Evolutionary conservation across 2,797 vertebrate genomes (phyloP), one percentile per base, ranked within the genome.

Genomic region (Meda fulgida): DNA sequence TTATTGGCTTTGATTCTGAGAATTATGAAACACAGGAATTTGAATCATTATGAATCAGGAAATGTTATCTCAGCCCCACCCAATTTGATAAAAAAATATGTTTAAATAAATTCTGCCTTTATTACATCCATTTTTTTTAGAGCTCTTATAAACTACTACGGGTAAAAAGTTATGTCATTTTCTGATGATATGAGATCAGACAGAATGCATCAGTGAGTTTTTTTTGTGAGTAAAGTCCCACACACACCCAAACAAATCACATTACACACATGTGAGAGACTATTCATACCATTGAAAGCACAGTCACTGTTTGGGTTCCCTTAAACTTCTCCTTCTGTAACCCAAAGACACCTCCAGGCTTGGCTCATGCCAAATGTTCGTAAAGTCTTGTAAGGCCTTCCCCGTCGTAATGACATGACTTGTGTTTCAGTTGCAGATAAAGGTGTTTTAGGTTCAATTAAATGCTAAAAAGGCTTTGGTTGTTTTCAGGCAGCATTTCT

Each of bases 181-280:
- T 51, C 34, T 34, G 53, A 51, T 83, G 82, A 60, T 63, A 40
- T 31, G 76, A 85, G 7, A 43, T 51, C 53, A 23, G 46, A 48
- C 67, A 53, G 58, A 63, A 21, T 38, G 34, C 63, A 48, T 84
- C 46, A 65, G 78, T 29, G 48, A 77, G 58, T 83, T 63, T 84
- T 72, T 63, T 55, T 40, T 82, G 70, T 80, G 89, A 92, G 81
- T 88, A 89, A 89, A 78, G 88, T 82, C 51, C 9, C 90, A 91
- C 90, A 91, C 60, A 67, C 89, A 90, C 88, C 87, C 88, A 89
- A 92, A 91, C 82, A 91, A 83, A 80, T 89, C 69, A 67, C 87
- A 85, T 90, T 88, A 87, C 38, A 80, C 14, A 38, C 34, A 5
- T n/a, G 65, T 85, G 80, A 55, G 36, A 48, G 29, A 63, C 16